Evolutionary conservation across 2,797 vertebrate genomes (phyloP).

Genomic region (Benthosema pterotum): DNA sequence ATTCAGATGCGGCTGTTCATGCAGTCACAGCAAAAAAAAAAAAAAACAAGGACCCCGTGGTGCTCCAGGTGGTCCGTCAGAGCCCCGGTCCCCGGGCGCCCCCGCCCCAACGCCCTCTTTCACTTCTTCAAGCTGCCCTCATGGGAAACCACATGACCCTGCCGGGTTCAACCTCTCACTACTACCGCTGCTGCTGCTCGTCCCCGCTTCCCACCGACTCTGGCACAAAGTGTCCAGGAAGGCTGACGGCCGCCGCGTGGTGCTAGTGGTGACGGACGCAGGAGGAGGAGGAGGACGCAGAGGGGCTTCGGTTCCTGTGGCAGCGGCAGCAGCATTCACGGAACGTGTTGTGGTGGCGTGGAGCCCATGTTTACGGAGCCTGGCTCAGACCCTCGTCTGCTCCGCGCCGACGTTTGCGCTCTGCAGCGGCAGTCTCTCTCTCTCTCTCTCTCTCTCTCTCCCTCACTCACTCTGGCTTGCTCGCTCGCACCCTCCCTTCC

Average conservation of each 20-base stretch:
- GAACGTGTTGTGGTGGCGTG: background rate
- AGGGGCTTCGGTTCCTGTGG: slow-evolving; percentile 49
- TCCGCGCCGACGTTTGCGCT: slow-evolving; percentile 52
- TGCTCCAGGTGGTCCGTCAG: slow-evolving; percentile 69
- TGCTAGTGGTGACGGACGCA: slow-evolving; percentile 24
- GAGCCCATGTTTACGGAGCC: slow-evolving; percentile 66
- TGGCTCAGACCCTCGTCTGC: slow-evolving; percentile 54
- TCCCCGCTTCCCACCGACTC: slow-evolving; percentile 52
- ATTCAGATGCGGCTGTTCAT: slow-evolving; percentile 84
- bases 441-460: slow-evolving; percentile 26
- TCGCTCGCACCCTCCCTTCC: slow-evolving; percentile 1
- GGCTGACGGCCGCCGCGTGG: slow-evolving; percentile 15
- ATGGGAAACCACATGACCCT: slow-evolving; percentile 71
- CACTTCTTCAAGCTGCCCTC: slow-evolving; percentile 60
- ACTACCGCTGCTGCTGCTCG: too few relatives aligned
- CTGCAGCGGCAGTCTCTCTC: slow-evolving; percentile 66
- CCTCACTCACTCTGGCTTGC: background rate
- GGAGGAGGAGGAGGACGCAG: slow-evolving; percentile 28
- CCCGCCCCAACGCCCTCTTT: too few relatives aligned
- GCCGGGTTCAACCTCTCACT: slow-evolving; percentile 33
- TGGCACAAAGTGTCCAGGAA: slow-evolving; percentile 46
- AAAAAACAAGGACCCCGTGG: slow-evolving; percentile 39
- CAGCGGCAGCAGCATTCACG: background rate
- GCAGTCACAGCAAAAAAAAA: slow-evolving; percentile 64
- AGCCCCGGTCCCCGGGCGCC: slow-evolving; percentile 67